phyloP scores from a whole-genome alignment of 1,140 invertebrate genomes.

The Lepidotrigona ventralis region DNA sequence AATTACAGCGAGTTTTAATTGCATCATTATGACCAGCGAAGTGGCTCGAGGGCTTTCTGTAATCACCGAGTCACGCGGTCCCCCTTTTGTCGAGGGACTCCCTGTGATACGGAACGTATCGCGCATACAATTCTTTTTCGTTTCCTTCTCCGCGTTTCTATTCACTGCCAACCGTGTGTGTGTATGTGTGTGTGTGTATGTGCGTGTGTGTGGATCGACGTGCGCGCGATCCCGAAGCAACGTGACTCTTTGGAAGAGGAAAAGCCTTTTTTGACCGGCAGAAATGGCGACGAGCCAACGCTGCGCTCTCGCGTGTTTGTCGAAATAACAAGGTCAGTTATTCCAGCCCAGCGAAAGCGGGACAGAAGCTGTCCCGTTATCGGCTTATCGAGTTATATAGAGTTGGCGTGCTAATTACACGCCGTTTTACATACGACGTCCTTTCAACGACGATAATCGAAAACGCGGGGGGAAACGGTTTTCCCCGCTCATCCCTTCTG shows the following conservation, averaged over 20 bases:
- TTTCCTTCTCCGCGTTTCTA: not conserved
- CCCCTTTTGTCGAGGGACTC: constrained; percentile 14
- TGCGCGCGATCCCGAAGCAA: constrained; percentile 24
- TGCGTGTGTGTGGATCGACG: too few relatives aligned
- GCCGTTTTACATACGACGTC: constrained; percentile 46
- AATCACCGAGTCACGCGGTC: constrained; percentile 4
- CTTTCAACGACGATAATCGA: constrained; percentile 22
- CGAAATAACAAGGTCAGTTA: constrained; percentile 64
- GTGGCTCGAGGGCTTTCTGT: constrained; percentile 10
- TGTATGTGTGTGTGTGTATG: too few relatives aligned
- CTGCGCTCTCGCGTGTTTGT: constrained; percentile 50
- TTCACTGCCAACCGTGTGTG: rapidly evolving
- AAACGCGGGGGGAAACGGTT: not conserved
- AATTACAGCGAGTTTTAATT: constrained; percentile 39
- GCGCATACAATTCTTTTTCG: constrained; percentile 4
- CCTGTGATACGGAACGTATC: not conserved
- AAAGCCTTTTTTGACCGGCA: constrained; percentile 32
- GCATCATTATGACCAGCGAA: constrained; percentile 16
- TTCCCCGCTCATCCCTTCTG: too few relatives aligned
- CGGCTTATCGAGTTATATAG: constrained; percentile 61
- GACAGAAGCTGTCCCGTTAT: constrained; percentile 50
- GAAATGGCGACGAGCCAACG: constrained; percentile 49
- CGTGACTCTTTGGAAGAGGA: not conserved
- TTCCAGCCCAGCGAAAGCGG: constrained; percentile 46
- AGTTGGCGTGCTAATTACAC: constrained; percentile 60